Evolutionary conservation across 1,140 invertebrate genomes (phyloP).

Genomic region (Ectropis grisescens): DNA sequence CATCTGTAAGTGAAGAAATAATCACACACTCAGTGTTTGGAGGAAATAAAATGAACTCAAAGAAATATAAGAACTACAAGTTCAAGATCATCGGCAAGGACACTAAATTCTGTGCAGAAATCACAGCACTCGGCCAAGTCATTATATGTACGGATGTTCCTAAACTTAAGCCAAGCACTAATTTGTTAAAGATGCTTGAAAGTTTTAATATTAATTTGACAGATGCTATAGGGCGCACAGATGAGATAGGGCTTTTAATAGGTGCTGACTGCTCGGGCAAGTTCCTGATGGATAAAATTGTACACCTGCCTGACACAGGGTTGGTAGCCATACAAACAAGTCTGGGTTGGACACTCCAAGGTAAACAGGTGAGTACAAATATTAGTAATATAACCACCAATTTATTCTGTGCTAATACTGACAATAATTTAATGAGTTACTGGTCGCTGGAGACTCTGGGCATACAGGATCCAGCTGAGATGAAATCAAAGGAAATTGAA

Average conservation of each 20-base stretch:
- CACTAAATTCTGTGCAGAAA: neutral
- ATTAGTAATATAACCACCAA: neutral
- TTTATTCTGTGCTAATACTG: neutral
- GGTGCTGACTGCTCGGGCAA: neutral
- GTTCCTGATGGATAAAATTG: neutral
- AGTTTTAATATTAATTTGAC: neutral
- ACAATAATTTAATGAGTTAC: conserved; percentile 1
- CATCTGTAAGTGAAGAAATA: neutral
- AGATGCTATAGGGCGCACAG: neutral
- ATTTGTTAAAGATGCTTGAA: neutral
- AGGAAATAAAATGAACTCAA: neutral
- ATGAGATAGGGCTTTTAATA: neutral
- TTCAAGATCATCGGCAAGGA: neutral
- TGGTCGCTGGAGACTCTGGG: conserved; percentile 46
- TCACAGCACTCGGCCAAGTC: neutral
- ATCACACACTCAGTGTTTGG: neutral
- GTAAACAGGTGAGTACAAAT: conserved; percentile 2
- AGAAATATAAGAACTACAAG: neutral
- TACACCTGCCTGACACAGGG: neutral
- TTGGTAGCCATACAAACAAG: conserved; percentile 5
- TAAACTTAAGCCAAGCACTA: neutral
- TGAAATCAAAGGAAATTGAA: conserved; percentile 5
- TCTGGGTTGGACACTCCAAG: conserved; percentile 10
- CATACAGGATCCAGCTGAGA: conserved; percentile 33
- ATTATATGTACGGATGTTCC: neutral